Conservation (phyloP, 2,113 vertebrate species). For the Oncorhynchus clarkii region DNA sequence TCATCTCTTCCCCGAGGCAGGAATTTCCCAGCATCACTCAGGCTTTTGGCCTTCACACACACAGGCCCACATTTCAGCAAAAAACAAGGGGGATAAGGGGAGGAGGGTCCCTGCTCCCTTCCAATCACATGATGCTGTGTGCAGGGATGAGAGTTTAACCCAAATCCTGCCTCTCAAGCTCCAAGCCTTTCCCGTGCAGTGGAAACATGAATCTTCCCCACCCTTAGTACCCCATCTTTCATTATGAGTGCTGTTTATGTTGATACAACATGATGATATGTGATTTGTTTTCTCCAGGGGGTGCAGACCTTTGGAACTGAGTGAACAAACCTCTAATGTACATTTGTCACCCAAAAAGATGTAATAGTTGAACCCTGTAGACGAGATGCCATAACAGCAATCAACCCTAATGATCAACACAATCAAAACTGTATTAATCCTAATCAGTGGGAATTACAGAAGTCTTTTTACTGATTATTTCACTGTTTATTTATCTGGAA, state of each 20-base stretch:
- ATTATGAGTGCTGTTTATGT: background rate
- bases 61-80: background rate
- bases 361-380: slow-evolving; percentile 31
- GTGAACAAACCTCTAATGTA: background rate
- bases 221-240: background rate
- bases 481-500: slow-evolving; percentile 48
- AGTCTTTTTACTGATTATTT: slow-evolving; percentile 27
- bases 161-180: slow-evolving; percentile 8
- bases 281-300: slow-evolving; percentile 3
- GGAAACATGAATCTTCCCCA: slow-evolving; percentile 5
- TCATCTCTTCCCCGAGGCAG: slow-evolving; percentile 7
- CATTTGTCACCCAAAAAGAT: slow-evolving; percentile 36
- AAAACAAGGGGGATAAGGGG: background rate
- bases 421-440: slow-evolving; percentile 73
- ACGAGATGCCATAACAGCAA: slow-evolving; percentile 48
- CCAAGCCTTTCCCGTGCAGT: background rate
- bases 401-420: slow-evolving; percentile 36
- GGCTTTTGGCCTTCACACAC: slow-evolving; percentile 9
- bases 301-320: background rate
- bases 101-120: background rate
- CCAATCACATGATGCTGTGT: slow-evolving; percentile 22
- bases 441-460: slow-evolving; percentile 61
- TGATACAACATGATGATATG: slow-evolving; percentile 13
- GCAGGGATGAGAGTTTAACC: background rate
- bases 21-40: background rate